A percentile compares a stretch with the other conserved stretches of the same genome.
phyloP scores from a whole-genome alignment of 2,113 vertebrate genomes.

The Mungos mungo region DNA sequence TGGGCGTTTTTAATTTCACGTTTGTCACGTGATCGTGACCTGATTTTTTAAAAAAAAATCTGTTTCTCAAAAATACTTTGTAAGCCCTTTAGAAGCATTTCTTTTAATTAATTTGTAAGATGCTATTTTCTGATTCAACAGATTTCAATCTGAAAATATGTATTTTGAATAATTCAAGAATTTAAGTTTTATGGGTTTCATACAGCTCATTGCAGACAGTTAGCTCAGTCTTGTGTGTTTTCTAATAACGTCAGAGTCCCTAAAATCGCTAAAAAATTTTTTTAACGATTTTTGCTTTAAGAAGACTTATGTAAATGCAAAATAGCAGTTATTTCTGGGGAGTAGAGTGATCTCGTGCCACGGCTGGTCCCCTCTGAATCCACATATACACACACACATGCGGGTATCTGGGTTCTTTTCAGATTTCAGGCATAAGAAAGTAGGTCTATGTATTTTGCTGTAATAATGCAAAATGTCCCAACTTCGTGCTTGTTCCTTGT shows the following conservation, averaged over 20 bases:
- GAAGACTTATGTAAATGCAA: neutral
- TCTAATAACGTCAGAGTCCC: neutral
- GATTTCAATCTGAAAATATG: conserved; percentile 45
- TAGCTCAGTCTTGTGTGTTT: conserved; percentile 37
- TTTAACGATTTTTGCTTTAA: conserved; percentile 11
- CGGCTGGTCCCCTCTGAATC: neutral
- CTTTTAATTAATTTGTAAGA: conserved; percentile 48
- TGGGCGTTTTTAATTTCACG: neutral
- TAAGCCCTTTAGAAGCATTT: conserved; percentile 45
- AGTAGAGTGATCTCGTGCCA: neutral
- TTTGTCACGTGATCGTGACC: neutral
- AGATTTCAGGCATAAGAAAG: neutral
- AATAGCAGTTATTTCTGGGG: neutral
- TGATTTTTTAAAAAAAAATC: too few relatives aligned
- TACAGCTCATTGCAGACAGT: conserved; percentile 42
- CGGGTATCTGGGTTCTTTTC: conserved; percentile 9
- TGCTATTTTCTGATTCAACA: conserved; percentile 51
- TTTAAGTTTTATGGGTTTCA: conserved; percentile 36
- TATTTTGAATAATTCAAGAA: conserved; percentile 57
- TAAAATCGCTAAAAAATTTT: conserved; percentile 37
- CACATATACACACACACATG: neutral
- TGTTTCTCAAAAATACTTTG: neutral
- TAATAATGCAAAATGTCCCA: conserved; percentile 47
- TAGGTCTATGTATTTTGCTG: conserved; percentile 54
- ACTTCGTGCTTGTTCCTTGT: conserved; percentile 39